Base-by-base conservation (phyloP, 2,888 invertebrate genomes). In the Punctoribates punctum region DNA sequence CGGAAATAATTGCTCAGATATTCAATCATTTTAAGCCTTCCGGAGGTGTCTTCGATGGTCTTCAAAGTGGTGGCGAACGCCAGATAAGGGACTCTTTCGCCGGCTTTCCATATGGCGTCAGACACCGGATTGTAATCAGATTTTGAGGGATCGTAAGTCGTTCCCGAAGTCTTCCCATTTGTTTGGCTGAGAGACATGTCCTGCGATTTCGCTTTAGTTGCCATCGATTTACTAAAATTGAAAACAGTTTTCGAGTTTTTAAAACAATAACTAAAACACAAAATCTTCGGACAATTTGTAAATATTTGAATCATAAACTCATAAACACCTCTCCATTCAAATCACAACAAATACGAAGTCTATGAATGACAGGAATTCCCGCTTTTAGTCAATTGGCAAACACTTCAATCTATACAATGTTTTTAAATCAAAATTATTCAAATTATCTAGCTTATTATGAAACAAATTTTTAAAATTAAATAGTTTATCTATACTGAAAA, bases 51-150 rank as follows among this genome's bases (percentile, higher is more conserved):
- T 84, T 99, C 98, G 76, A 99, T 95, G 75, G 89, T 87, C 83
- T 95, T 92, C 81, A 99, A 87, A 0, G 98, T 97, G 82, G 89
- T 89, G 0, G 97, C 90, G 62, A 99, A 85, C 0, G 97, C 97
- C 79, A 94, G 85, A 83, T 98, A 99, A 0, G 99, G 98, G 57
- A 96, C 92, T 80, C 88, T 88, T 82, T 91, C 88, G 5, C 88
- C 89, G 25, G 85, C 84, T 77, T 88, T 85, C 96, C 96, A 96
- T 81, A 88, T 89, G 0, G 95, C 95, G 85, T 93, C 89, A 0
- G 89, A 85, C 17, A 94, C 87, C 0, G 95, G 94, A 84, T 95
- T 88, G 84, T 96, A 96, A 67, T 89, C 89, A 0, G 85, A 79
- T 81, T 88, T 88, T 29, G 86, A 84, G 0, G 95, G 95, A 83